A percentile compares a stretch with the other conserved stretches of the same genome.
Conservation (phyloP, 1,140 invertebrate genomes). For the Steinernema khuongi region DNA sequence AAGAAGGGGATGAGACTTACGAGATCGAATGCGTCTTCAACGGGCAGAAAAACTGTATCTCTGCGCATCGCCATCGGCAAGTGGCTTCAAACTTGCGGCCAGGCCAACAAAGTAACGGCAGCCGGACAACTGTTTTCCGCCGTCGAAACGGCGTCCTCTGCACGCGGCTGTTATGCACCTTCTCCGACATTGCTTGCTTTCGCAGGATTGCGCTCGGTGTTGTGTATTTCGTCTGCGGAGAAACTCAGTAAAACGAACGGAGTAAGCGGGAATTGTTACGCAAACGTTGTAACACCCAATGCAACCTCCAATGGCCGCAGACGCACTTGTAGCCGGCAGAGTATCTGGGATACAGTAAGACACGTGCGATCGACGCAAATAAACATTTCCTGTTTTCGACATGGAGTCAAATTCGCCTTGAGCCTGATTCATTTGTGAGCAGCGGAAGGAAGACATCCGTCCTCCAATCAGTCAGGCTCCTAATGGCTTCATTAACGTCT, state of each 20-base stretch:
- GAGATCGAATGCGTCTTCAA: slow-evolving; percentile 4
- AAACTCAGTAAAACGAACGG: not conserved
- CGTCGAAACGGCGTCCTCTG: not conserved
- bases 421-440: not conserved
- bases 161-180: slow-evolving; percentile 8
- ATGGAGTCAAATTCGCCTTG: not conserved
- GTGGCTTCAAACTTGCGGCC: not conserved
- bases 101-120: not conserved
- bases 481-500: slow-evolving; percentile 9
- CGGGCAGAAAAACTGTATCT: slow-evolving; percentile 14
- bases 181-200: not conserved
- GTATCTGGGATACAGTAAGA: not conserved
- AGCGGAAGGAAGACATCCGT: not conserved
- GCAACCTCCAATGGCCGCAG: too few species aligned
- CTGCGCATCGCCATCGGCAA: slow-evolving; percentile 1
- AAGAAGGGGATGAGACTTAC: not conserved
- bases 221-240: not conserved
- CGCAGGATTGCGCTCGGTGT: not conserved
- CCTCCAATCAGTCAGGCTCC: not conserved
- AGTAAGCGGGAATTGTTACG: not conserved
- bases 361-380: not conserved
- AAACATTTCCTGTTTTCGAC: slow-evolving; percentile 11
- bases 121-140: not conserved
- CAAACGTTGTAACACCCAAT: not conserved
- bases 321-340: too few species aligned